phyloP scores from a whole-genome alignment of 2,888 invertebrate species.

The Nomada hirtipes region DNA sequence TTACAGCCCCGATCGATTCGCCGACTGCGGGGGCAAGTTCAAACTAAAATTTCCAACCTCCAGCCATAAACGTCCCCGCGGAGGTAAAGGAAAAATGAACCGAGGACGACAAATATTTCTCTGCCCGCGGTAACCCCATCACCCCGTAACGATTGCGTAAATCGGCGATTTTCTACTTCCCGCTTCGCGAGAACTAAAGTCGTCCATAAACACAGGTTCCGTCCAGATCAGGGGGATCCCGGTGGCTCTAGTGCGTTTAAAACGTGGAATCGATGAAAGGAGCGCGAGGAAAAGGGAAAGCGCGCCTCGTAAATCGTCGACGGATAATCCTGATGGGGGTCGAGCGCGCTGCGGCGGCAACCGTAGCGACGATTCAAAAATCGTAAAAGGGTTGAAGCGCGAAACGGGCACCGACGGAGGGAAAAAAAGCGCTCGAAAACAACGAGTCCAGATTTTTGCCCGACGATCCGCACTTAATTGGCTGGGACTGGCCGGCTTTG shows the following conservation, averaged over 20 bases:
- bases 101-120: background rate
- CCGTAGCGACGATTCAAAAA: conserved; percentile 67
- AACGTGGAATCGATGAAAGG: conserved; percentile 62
- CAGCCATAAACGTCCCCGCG: background rate
- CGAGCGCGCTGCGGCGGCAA: conserved; percentile 62
- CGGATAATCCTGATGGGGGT: conserved; percentile 67
- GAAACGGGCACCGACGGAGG: conserved; percentile 21
- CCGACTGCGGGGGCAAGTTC: background rate
- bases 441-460: conserved; percentile 35
- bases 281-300: conserved; percentile 25
- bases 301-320: conserved; percentile 65
- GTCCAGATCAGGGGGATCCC: conserved; percentile 37
- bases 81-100: background rate
- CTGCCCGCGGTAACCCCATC: background rate
- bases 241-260: conserved; percentile 43
- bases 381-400: conserved; percentile 58
- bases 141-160: conserved; percentile 12
- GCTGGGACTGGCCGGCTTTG: conserved; percentile 50
- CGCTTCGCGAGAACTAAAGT: conserved; percentile 12
- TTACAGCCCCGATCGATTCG: background rate
- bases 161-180: conserved; percentile 38
- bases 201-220: conserved; percentile 42
- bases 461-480: conserved; percentile 58
- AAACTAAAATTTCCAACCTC: conserved; percentile 14
- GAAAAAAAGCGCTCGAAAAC: conserved; percentile 25